Evolutionary conservation across 2,113 vertebrate species (phyloP), one percentile per base, ranked within the genome.

Genomic region (Andinoacara biseriatus): DNA sequence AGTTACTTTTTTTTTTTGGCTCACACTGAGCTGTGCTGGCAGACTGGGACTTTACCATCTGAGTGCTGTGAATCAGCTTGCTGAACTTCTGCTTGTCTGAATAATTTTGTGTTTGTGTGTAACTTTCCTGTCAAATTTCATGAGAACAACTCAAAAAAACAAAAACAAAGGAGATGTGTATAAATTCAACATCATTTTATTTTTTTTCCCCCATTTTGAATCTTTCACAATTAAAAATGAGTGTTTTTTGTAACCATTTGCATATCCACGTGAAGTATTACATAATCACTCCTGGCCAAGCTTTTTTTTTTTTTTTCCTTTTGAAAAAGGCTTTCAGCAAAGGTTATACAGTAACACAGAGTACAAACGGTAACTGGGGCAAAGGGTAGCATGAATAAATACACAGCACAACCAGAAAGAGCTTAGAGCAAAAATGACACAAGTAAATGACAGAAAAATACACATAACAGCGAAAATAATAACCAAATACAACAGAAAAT

Each of bases 401-500:
- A 95, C 91, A 94, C 91, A 93, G 93, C 94, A 95, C 95, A 90
- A 92, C 90, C 81, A 91, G 91, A 92, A 94, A 92, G 87, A 93
- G 88, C 89, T 81, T 61, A 82, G 85, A 92, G 90, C 88, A 89
- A 90, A 72, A 91, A 86, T 84, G 86, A 94, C 86, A 93, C 93
- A 86, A 92, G 78, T 91, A 74, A 75, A 83, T 86, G 92, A 93
- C 87, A 88, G 80, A 89, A 92, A 90, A 94, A 88, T 62, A 89
- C 90, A 93, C 74, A 80, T 72, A 59, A 84, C 52, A 90, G 52
- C 62, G 78, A 88, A 88, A 93, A 93, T 87, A 92, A 89, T 38
- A 91, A 91, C 52, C 20, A 15, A 93, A 92, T 91, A 92, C 88
- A 92, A 92, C 94, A 94, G 83, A 94, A 93, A 93, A 93, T 81